A percentile compares a stretch with the other conserved stretches of the same genome.
Conservation (phyloP, 2,888 invertebrate genomes). For the Heterodera filipjevi region DNA sequence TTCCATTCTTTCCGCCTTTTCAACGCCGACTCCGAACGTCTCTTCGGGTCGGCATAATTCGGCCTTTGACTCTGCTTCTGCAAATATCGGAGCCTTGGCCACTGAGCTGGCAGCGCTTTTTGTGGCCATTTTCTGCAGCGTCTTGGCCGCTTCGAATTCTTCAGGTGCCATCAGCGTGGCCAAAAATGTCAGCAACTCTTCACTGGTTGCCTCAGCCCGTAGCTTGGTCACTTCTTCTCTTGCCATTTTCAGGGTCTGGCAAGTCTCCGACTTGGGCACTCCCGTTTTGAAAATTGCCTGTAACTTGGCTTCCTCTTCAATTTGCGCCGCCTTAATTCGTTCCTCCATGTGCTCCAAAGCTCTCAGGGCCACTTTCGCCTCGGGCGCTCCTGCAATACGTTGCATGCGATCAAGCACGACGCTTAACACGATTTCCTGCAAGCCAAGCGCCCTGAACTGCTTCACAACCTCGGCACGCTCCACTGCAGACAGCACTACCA, state of each 20-base stretch:
- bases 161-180: not conserved
- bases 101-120: not conserved
- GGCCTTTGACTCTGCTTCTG: not conserved
- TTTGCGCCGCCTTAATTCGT: not conserved
- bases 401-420: not conserved
- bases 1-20: not conserved
- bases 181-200: not conserved
- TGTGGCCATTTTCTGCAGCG: not conserved
- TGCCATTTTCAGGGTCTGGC: not conserved
- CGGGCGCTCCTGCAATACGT: not conserved
- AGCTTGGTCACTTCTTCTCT: too few relatives aligned
- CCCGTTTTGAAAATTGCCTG: not conserved
- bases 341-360: not conserved
- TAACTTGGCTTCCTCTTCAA: not conserved
- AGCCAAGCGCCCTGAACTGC: too few relatives aligned
- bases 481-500: not conserved
- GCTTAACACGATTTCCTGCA: too few relatives aligned
- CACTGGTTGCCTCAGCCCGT: not conserved
- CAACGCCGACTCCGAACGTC: not conserved
- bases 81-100: not conserved
- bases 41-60: not conserved
- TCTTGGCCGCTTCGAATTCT: constrained; percentile 5
- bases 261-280: not conserved
- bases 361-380: constrained; percentile 9
- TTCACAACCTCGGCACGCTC: not conserved